These are phyloP conservation scores for Argyresthia albistria DNA, from an alignment of 2,888 invertebrate species.

Conservation along the genomic window DNA sequence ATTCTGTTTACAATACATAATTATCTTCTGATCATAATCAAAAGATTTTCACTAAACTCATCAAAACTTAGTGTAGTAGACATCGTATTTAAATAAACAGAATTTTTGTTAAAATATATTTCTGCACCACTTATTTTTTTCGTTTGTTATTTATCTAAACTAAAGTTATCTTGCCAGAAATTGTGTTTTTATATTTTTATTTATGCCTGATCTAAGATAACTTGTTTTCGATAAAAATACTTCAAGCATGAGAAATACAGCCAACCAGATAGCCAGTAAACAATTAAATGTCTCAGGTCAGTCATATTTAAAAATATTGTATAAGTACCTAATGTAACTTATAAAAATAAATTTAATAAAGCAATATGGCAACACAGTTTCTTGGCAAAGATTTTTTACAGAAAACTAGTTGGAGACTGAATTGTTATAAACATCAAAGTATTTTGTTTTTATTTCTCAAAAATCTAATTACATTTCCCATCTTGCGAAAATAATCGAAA, in stretches of 20 bases:
- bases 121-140: constrained; percentile 56
- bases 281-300: no score
- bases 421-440: constrained; percentile 15
- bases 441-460: no score
- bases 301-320: no score
- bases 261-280: constrained; percentile 45
- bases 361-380: constrained; percentile 22
- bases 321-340: no score
- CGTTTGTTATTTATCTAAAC: constrained; percentile 34
- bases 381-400: constrained; percentile 21
- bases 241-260: constrained; percentile 60
- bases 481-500: no score
- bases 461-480: no score
- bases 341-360: constrained; percentile 9
- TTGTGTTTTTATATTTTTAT: constrained; percentile 21
- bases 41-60: neutral
- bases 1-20: neutral
- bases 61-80: neutral
- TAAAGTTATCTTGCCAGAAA: constrained; percentile 28
- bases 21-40: neutral
- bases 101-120: neutral
- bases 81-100: neutral
- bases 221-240: constrained; percentile 36
- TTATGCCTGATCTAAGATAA: constrained; percentile 22
- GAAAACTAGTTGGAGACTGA: constrained; percentile 26